phyloP scores from a whole-genome alignment of 2,113 vertebrate genomes.

The Tamias sibiricus region DNA sequence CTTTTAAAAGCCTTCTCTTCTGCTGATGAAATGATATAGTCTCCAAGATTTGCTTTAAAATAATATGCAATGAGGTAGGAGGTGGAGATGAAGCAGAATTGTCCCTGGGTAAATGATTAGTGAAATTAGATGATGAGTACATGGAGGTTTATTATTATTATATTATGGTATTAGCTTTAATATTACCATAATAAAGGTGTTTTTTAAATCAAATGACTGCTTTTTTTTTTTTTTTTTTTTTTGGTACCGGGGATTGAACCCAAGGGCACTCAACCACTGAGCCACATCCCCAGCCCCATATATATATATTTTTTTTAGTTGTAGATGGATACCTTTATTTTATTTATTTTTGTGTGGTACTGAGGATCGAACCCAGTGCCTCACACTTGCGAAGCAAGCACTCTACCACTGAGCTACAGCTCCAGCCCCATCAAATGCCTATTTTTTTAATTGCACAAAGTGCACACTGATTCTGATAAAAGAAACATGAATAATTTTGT shows the following conservation, averaged over 20 bases:
- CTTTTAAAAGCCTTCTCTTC: not conserved
- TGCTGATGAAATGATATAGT: not conserved
- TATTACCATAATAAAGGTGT: not conserved
- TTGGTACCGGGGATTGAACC: too few species aligned
- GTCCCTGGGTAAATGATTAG: not conserved
- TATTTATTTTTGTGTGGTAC: too few species aligned
- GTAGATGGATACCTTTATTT: too few species aligned
- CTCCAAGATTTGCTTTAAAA: conserved; percentile 8
- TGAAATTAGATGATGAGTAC: not conserved
- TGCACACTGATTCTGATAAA: conserved; percentile 19
- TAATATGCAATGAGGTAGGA: not conserved
- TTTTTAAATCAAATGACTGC: not conserved
- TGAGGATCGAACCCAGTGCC: too few species aligned
- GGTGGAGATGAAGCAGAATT: not conserved
- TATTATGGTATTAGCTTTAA: not conserved
- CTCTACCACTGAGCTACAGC: too few species aligned
- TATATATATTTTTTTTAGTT: too few species aligned
- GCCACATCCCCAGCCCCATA: too few species aligned
- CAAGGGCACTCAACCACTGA: too few species aligned
- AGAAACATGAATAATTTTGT: not conserved
- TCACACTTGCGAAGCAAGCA: too few species aligned
- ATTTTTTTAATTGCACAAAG: not conserved
- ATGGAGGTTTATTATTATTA: not conserved
- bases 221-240: too few species aligned
- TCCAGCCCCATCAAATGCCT: not conserved